Conservation (phyloP, 2,113 vertebrate species). For the Thymallus thymallus region DNA sequence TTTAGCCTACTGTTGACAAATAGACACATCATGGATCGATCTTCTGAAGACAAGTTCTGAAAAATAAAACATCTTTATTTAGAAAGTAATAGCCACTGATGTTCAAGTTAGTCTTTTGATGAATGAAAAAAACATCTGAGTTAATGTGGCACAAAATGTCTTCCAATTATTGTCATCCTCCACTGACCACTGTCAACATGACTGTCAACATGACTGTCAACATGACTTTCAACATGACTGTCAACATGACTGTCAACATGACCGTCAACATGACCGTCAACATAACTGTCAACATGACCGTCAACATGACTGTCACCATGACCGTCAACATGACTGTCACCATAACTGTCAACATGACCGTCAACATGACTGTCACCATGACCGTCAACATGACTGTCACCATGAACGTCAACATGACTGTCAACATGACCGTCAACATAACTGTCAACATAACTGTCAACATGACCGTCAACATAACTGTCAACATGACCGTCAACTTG, state of each 20-base stretch:
- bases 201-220: not conserved
- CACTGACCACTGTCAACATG: not conserved
- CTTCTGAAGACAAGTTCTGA: not conserved
- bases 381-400: not conserved
- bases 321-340: not conserved
- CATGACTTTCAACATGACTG: no score
- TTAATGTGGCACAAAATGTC: not conserved
- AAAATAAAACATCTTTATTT: not conserved
- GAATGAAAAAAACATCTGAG: not conserved
- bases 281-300: not conserved
- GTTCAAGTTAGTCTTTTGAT: not conserved
- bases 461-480: no score
- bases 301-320: no score
- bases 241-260: not conserved
- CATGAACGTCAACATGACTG: not conserved
- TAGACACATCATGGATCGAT: not conserved
- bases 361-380: no score
- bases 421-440: no score
- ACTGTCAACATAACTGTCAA: not conserved
- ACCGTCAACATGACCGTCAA: no score
- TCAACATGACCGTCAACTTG: no score
- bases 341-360: not conserved
- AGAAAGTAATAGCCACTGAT: not conserved
- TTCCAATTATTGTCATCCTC: slow-evolving; percentile 1
- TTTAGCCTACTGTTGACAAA: not conserved